A percentile compares a stretch with the other conserved stretches of the same genome.
Evolutionary conservation across 2,888 invertebrate genomes (phyloP).

Genomic region (Platycheirus rosarum): DNA sequence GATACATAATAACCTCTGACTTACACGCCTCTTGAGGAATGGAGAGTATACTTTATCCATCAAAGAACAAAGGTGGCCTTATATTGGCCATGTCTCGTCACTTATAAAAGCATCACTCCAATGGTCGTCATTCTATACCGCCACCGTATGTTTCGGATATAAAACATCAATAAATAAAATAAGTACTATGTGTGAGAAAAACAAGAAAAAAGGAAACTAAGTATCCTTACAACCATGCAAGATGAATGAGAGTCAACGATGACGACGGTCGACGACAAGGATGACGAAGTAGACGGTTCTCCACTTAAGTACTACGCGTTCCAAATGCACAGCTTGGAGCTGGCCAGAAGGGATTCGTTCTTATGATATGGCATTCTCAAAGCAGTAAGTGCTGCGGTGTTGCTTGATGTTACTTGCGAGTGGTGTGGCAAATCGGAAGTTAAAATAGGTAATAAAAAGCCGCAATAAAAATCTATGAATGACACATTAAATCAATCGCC

Average conservation of each 20-base stretch:
- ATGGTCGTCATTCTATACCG: constrained; percentile 36
- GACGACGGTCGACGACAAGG: constrained; percentile 20
- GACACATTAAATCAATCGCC: constrained; percentile 83
- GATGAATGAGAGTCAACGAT: constrained; percentile 47
- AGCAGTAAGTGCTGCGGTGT: constrained; percentile 76
- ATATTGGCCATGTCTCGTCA: constrained; percentile 61
- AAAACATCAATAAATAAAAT: constrained; percentile 74
- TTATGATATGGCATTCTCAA: neutral
- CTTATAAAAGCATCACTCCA: constrained; percentile 62
- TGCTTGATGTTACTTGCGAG: constrained; percentile 76
- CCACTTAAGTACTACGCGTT: constrained; percentile 63
- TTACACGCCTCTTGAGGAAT: too few species aligned
- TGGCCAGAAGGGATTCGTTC: constrained; percentile 68
- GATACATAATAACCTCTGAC: too few species aligned
- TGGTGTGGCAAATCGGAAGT: constrained; percentile 83
- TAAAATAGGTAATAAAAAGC: constrained; percentile 82
- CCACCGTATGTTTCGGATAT: constrained; percentile 62
- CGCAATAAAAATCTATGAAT: constrained; percentile 83
- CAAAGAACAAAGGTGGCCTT: too few species aligned
- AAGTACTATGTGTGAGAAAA: constrained; percentile 78
- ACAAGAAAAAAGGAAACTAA: constrained; percentile 57
- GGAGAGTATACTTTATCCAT: too few species aligned
- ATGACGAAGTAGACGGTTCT: constrained; percentile 47
- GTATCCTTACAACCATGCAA: constrained; percentile 72
- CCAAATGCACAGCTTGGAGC: constrained; percentile 33